These are phyloP conservation scores for Rutilus rutilus DNA, from an alignment of 2,113 vertebrate genomes.

Conservation along the genomic window DNA sequence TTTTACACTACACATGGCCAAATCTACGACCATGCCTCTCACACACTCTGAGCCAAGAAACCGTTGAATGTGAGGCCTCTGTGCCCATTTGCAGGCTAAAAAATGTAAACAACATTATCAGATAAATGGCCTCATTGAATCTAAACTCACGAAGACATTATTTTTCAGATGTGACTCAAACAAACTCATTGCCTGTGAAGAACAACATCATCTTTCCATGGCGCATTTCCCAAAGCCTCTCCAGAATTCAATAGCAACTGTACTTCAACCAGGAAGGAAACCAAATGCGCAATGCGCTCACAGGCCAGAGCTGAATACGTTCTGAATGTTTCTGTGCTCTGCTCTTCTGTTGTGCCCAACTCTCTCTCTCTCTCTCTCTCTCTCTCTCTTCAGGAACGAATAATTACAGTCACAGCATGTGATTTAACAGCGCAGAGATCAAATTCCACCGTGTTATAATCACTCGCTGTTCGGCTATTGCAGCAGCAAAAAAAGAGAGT, in stretches of 20 bases:
- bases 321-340: conserved; percentile 33
- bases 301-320: conserved; percentile 9
- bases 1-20: neutral
- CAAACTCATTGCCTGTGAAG: conserved; percentile 30
- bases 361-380: conserved; percentile 16
- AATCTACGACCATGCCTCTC: conserved; percentile 2
- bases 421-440: conserved; percentile 39
- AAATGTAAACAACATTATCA: conserved; percentile 46
- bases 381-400: conserved; percentile 30
- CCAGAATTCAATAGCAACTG: conserved; percentile 22
- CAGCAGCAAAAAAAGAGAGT: neutral
- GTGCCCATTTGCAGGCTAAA: conserved; percentile 17
- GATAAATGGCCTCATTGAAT: conserved; percentile 37
- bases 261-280: conserved; percentile 36
- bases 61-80: conserved; percentile 6
- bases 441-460: conserved; percentile 41
- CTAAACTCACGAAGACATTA: conserved; percentile 3
- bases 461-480: conserved; percentile 24
- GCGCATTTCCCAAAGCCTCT: conserved; percentile 27
- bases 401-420: conserved; percentile 44
- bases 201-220: conserved; percentile 34
- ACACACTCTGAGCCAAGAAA: neutral
- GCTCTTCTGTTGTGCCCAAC: conserved; percentile 2
- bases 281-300: conserved; percentile 11
- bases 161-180: conserved; percentile 29